Conservation (phyloP, 2,113 vertebrate species). For the Crotalus helleri region DNA sequence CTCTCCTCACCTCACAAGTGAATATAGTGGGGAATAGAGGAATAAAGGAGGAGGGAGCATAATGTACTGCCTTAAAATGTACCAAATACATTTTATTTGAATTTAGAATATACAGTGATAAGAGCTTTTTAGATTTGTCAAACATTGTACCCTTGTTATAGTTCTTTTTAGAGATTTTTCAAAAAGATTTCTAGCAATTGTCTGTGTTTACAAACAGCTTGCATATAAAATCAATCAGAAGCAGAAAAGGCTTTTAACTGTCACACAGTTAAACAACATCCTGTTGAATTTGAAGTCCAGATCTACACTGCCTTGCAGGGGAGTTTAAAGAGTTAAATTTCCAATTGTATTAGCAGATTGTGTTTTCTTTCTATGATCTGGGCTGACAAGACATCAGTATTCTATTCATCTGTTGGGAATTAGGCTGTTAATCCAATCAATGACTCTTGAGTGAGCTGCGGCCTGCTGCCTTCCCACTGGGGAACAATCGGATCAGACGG, state of each 20-base stretch:
- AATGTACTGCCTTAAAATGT: neutral
- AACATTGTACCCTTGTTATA: too few species aligned
- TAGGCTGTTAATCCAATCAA: slow-evolving; percentile 99
- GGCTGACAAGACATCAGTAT: slow-evolving; percentile 89
- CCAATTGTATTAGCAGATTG: slow-evolving; percentile 77
- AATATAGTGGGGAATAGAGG: neutral
- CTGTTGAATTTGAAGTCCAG: slow-evolving; percentile 18
- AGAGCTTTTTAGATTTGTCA: neutral
- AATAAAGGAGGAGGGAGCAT: neutral
- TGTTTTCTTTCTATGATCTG: slow-evolving; percentile 81
- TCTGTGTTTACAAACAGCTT: neutral
- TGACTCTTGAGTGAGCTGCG: slow-evolving; percentile 85
- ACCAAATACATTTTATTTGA: neutral
- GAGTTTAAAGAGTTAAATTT: slow-evolving; percentile 72
- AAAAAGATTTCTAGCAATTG: neutral
- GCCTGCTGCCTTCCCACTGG: slow-evolving; percentile 85
- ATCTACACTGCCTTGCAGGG: neutral
- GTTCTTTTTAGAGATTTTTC: neutral
- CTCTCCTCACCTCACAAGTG: neutral
- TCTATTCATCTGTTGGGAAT: slow-evolving; percentile 94
- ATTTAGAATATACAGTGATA: neutral
- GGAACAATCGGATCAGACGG: slow-evolving; percentile 87
- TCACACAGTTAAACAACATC: neutral
- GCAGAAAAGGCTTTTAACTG: neutral
- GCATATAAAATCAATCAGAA: neutral